Base-by-base conservation (phyloP, 2,888 invertebrate species). In the Boloria selene region DNA sequence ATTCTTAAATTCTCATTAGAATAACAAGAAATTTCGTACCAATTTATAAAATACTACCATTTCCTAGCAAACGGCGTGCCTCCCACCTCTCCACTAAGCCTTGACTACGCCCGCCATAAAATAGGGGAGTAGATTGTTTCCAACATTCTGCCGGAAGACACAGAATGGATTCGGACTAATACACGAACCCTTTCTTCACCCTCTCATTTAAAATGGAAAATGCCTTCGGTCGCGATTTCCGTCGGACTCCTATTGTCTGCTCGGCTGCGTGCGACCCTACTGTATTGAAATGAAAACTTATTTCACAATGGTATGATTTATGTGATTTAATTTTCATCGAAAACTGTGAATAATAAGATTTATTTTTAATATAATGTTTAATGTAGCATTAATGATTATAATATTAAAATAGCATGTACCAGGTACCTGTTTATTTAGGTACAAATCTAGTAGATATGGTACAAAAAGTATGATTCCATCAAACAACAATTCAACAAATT, bases 141-240 rank as follows among this genome's bases (percentile, higher is more conserved):
- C 81, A 85, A 85, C 85, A 85, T 84, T 85, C 79, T 75, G 78
- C 81, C 82, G 85, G 86, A 88, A 87, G 83, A 84, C 80, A 78
- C 75, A 73, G 82, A 88, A 89, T 88, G 86, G 86, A 88, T 87
- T 87, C 83, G 79, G 85, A 88, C 87, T 87, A 86, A 88, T 84
- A 82, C 81, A 76, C 75, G 76, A 80, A 82, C 85, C 87, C 85
- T 83, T 79, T 80, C 79, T 75, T 70, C 65, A 83, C 87, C 90
- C 89, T 86, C 84, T 74, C 82, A 85, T 86, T 64, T 58, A 85
- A 88, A 89, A 86, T 83, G 81, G 87, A 83, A 84, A 85, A 88
- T 87, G 78, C 84, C 85, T 84, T 85, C 80, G 80, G 82, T 83
- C 76, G 78, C 85, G 83, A 86, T 90, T 87, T 85, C 86, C 86